Evolutionary conservation across 30 jellyfish, hydroid and myxozoan genomes (phyloP).

Genomic region (Cassiopea xamachana): DNA sequence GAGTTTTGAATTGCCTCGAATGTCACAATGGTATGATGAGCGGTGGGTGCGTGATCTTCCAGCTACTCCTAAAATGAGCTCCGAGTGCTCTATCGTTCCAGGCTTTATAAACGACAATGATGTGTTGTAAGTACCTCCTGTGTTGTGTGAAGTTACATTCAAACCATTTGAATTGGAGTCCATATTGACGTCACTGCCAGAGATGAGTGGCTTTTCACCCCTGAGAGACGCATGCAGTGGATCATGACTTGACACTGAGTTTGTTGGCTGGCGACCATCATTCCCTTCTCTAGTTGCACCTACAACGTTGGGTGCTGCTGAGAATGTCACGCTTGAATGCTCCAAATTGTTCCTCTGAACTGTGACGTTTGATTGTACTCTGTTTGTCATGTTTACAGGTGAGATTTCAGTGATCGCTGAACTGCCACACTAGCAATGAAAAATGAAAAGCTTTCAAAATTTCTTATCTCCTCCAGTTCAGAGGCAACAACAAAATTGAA

Average conservation of each 20-base stretch:
- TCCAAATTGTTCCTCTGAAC: too few relatives aligned
- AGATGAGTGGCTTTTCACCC: not conserved
- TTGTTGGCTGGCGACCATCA: too few relatives aligned
- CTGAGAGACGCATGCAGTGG: not conserved
- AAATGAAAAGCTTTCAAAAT: too few relatives aligned
- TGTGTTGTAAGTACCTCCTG: not conserved
- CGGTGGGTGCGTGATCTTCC: constrained; percentile 19
- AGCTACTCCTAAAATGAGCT: constrained; percentile 1
- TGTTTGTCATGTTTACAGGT: too few relatives aligned
- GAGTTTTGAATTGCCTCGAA: not conserved
- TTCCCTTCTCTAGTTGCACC: too few relatives aligned
- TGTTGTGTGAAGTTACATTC: not conserved
- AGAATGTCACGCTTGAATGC: too few relatives aligned
- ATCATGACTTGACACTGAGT: not conserved
- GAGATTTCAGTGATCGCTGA: too few relatives aligned
- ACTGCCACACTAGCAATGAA: too few relatives aligned
- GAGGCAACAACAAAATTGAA: too few relatives aligned
- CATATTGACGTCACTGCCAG: not conserved
- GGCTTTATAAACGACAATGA: constrained; percentile 15
- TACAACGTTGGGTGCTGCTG: too few relatives aligned
- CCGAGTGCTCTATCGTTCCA: constrained; percentile 26
- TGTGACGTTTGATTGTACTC: too few relatives aligned
- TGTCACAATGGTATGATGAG: constrained; percentile 1
- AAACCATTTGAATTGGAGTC: not conserved
- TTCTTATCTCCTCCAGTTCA: too few relatives aligned